phyloP scores from a whole-genome alignment of 37 sponge, comb jelly and placozoan species.

The Halisarca cf. caerulea region DNA sequence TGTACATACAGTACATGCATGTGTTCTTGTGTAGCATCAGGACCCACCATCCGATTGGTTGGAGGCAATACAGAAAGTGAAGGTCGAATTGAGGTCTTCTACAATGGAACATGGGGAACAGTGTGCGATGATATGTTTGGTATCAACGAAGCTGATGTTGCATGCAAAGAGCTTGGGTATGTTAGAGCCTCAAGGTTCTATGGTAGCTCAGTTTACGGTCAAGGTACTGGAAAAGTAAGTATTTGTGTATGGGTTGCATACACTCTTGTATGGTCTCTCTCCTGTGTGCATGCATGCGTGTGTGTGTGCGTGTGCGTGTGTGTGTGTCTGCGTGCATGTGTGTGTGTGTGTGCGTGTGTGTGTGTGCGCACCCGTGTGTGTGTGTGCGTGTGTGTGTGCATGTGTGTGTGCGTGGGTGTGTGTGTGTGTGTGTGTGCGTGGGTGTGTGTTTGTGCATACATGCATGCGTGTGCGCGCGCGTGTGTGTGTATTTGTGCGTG shows the following conservation, averaged over 20 bases:
- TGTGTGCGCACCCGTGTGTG: no score
- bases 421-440: no score
- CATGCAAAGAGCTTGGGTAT: slow-evolving; percentile 17
- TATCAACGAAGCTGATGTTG: slow-evolving; percentile 16
- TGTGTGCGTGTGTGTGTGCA: no score
- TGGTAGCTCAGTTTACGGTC: slow-evolving; percentile 3
- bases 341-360: no score
- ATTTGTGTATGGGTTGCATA: no score
- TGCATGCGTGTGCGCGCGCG: no score
- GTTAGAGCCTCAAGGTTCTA: neutral
- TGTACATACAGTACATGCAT: no score
- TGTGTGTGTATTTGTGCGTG: no score
- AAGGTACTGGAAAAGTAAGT: slow-evolving; percentile 42
- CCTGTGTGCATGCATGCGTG: neutral
- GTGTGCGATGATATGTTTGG: slow-evolving; percentile 23
- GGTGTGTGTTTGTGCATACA: no score
- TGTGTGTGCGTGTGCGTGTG: neutral
- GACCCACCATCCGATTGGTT: slow-evolving; percentile 1
- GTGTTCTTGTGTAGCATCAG: neutral
- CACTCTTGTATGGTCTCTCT: no score
- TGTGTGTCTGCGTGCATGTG: no score
- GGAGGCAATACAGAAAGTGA: neutral
- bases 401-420: no score
- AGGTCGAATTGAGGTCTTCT: slow-evolving; percentile 33
- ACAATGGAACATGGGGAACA: slow-evolving; percentile 34